These are phyloP conservation scores for Eupithecia dodoneata DNA, from an alignment of 2,888 invertebrate species.

Conservation along the genomic window DNA sequence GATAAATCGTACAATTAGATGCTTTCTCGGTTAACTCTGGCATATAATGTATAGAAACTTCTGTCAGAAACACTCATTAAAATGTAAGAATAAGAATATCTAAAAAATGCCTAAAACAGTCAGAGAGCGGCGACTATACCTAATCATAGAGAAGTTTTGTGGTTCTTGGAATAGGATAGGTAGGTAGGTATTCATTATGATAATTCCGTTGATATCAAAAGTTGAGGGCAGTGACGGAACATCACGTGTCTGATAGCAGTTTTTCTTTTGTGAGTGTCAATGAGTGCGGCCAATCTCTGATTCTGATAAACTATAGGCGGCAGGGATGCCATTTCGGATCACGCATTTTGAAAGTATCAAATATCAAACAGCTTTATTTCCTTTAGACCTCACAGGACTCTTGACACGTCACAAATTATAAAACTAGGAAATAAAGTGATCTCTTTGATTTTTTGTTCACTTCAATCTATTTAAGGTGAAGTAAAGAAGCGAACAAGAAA, in stretches of 20 bases:
- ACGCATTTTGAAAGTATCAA: neutral
- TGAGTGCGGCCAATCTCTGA: slow-evolving; percentile 62
- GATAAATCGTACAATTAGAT: neutral
- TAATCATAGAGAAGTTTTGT: neutral
- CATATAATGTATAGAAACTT: neutral
- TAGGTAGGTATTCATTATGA: slow-evolving; percentile 11
- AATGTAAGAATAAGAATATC: neutral
- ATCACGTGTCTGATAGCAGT: slow-evolving; percentile 69
- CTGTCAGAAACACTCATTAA: neutral
- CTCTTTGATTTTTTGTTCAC: too few relatives aligned
- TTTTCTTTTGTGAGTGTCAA: slow-evolving; percentile 65
- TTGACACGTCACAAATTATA: too few relatives aligned
- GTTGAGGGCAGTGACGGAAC: slow-evolving; percentile 21
- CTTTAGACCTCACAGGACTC: too few relatives aligned
- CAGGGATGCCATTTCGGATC: slow-evolving; percentile 59
- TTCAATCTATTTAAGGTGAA: too few relatives aligned
- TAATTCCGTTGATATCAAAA: slow-evolving; percentile 23
- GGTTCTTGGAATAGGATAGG: neutral
- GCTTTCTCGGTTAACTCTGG: too few relatives aligned
- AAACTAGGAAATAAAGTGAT: too few relatives aligned
- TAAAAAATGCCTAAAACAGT: neutral
- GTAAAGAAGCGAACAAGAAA: too few relatives aligned
- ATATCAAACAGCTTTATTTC: too few relatives aligned
- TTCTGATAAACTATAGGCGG: slow-evolving; percentile 54
- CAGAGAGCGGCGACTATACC: neutral